A percentile compares a stretch with the other conserved stretches of the same genome.
Evolutionary conservation across 2,797 vertebrate species (phyloP).

Genomic region (Propithecus deckenii): DNA sequence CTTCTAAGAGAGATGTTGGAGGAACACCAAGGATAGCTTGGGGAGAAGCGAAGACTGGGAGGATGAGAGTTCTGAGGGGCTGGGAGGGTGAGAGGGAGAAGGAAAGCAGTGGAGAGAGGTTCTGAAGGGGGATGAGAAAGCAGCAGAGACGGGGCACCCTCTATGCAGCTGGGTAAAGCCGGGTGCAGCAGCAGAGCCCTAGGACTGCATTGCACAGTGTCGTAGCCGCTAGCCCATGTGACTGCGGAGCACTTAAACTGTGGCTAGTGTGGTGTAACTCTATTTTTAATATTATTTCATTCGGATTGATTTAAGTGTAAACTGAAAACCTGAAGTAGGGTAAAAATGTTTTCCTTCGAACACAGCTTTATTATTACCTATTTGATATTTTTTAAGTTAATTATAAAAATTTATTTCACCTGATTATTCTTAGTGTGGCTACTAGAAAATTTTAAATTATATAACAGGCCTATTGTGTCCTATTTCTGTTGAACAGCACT

Average conservation of each 20-base stretch:
- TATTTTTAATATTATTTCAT: not conserved
- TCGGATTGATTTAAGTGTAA: not conserved
- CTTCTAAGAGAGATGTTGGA: not conserved
- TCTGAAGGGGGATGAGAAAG: not conserved
- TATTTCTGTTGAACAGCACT: not conserved
- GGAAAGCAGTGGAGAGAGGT: not conserved
- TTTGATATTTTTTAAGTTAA: not conserved
- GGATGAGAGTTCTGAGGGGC: not conserved
- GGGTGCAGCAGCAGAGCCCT: not conserved
- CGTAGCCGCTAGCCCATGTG: not conserved
- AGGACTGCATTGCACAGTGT: fast-evolving
- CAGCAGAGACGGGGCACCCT: not conserved
- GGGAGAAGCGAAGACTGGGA: not conserved
- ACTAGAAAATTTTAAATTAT: not conserved
- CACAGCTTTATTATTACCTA: not conserved
- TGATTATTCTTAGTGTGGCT: not conserved
- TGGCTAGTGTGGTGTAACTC: not conserved
- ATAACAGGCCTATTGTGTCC: not conserved
- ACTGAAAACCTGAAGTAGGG: not conserved
- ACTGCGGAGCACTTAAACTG: not conserved
- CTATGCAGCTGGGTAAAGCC: not conserved
- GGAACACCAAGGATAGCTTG: not conserved
- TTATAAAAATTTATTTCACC: not conserved
- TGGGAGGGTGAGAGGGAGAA: no score
- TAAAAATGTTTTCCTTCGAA: not conserved